phyloP scores from a whole-genome alignment of 2,797 vertebrate genomes.

The Enoplosus armatus region DNA sequence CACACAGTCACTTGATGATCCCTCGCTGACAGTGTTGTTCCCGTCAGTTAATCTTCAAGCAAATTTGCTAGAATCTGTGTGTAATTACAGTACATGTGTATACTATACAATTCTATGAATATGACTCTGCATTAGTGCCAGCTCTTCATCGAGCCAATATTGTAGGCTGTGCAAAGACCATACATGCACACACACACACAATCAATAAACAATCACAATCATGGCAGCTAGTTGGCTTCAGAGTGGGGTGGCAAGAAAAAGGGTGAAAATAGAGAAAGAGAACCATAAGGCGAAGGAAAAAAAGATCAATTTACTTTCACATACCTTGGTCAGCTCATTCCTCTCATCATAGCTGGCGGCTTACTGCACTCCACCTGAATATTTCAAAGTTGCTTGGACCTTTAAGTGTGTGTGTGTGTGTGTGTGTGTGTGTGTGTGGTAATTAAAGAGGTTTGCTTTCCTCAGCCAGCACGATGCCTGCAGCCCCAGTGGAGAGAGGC shows the following conservation, averaged over 20 bases:
- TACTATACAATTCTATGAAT: neutral
- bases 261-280: neutral
- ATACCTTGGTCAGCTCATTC: neutral
- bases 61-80: slow-evolving; percentile 38
- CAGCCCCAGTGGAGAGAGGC: slow-evolving; percentile 33
- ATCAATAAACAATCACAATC: slow-evolving; percentile 43
- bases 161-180: neutral
- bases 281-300: neutral
- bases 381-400: slow-evolving; percentile 14
- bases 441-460: slow-evolving; percentile 35
- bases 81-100: slow-evolving; percentile 5
- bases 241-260: neutral
- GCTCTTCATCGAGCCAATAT: slow-evolving; percentile 15
- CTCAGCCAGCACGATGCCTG: neutral
- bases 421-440: slow-evolving; percentile 7
- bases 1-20: slow-evolving; percentile 22
- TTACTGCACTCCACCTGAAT: neutral
- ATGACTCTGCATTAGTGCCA: slow-evolving; percentile 16
- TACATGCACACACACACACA: slow-evolving; percentile 6
- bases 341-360: neutral
- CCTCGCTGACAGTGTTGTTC: slow-evolving; percentile 28
- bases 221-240: slow-evolving; percentile 25
- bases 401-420: slow-evolving; percentile 7
- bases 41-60: slow-evolving; percentile 43
- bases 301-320: neutral